Evolutionary conservation across 2,888 invertebrate genomes (phyloP), one percentile per base, ranked within the genome.

Genomic region (Bellardia bayeri): DNA sequence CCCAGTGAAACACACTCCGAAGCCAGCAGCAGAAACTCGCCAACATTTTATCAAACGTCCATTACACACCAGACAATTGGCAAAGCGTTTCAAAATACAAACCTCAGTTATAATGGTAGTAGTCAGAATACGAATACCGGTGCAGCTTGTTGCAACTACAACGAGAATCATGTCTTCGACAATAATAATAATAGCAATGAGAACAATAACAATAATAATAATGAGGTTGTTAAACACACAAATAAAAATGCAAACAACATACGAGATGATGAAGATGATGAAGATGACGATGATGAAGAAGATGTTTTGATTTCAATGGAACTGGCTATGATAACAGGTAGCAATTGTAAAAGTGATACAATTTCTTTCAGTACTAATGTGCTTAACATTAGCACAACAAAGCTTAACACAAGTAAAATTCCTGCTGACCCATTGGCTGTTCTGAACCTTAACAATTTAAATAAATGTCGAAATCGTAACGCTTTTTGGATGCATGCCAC

Each of bases 401-500:
- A 49, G n/a, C 7, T 37, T 37, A 58, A 56, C 81, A 33, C 23
- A 37, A 58, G 45, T 83, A 33, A n/a, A 13, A 76, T 66, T 1
- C 5, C 51, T 8, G 54, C 56, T 16, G 45, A 83, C 33, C 49
- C 78, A n/a, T 74, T 92, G 87, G 89, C 89, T 2, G 75, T 90
- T 9, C 88, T 84, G 13, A 92, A 92, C 86, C 86, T 93, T 71
- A 90, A 92, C 63, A 93, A 91, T 90, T 90, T 93, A 76, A 93
- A 92, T 89, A 91, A 91, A 83, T 91, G 93, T 82, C 92, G 93
- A 61, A 93, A 93, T 89, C 91, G 93, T 14, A 93, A 90, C 84
- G 91, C 92, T 3, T 89, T 93, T 49, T 94, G 94, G 92, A 90
- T 93, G 81, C 91, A 92, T 75, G 87, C 87, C 86, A 90, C 91